Evolutionary conservation across 1,140 invertebrate genomes (phyloP).

Genomic region (Macrobrachium rosenbergii): DNA sequence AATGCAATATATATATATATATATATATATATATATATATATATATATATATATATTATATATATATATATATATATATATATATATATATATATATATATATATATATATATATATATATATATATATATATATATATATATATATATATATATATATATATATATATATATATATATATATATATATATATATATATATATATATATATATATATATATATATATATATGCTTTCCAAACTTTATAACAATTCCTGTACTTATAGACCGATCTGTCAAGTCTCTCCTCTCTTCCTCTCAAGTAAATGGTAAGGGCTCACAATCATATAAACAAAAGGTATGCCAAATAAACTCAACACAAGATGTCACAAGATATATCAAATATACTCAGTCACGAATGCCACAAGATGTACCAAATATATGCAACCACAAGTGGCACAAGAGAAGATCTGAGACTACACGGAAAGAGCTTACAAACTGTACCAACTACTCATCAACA

Average conservation of each 20-base stretch:
- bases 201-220: background rate
- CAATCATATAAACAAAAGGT: background rate
- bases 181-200: constrained; percentile 4
- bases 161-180: too few species aligned
- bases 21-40: background rate
- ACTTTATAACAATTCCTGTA: background rate
- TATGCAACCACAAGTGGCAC: too few species aligned
- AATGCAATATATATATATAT: background rate
- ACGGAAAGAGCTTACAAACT: too few species aligned
- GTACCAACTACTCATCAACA: too few species aligned
- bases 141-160: background rate
- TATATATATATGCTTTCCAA: background rate
- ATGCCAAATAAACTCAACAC: too few species aligned
- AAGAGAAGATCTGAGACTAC: too few species aligned
- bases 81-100: background rate
- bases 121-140: background rate
- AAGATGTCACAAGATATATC: too few species aligned
- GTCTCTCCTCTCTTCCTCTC: too few species aligned
- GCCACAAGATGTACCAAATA: too few species aligned
- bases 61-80: background rate
- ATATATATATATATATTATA: background rate
- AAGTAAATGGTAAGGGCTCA: too few species aligned
- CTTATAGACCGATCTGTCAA: background rate
- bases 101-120: background rate
- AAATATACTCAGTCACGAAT: too few species aligned